A percentile compares a stretch with the other conserved stretches of the same genome.
Evolutionary conservation across 2,797 vertebrate genomes (phyloP).

Genomic region (Meda fulgida): DNA sequence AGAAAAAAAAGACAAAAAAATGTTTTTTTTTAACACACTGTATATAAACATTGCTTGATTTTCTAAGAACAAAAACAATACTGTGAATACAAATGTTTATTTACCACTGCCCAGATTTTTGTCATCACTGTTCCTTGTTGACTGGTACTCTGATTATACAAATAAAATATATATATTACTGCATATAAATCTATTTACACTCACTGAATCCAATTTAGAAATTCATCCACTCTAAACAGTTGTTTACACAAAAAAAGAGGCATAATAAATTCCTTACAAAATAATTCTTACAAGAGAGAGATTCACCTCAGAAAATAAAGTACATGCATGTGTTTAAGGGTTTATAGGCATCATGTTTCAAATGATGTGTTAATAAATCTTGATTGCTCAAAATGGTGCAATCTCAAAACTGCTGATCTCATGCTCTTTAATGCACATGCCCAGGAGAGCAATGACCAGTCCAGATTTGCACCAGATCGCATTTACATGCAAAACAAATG

Average conservation of each 20-base stretch:
- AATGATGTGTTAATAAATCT: not conserved
- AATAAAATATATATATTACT: not conserved
- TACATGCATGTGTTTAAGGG: not conserved
- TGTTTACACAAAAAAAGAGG: not conserved
- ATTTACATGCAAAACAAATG: not conserved
- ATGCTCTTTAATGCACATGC: too few species aligned
- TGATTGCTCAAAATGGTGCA: too few species aligned
- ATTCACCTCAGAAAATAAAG: too few species aligned
- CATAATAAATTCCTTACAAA: too few species aligned
- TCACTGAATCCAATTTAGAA: not conserved
- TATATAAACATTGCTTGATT: not conserved
- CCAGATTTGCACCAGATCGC: not conserved
- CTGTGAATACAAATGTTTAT: not conserved
- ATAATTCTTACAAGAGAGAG: too few species aligned
- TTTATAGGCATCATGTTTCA: not conserved
- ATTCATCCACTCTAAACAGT: not conserved
- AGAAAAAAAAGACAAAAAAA: not conserved
- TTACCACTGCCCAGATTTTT: not conserved
- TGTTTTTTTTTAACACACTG: not conserved
- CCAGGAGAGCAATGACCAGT: not conserved
- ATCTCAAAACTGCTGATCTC: too few species aligned
- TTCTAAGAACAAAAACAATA: not conserved
- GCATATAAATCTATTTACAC: not conserved
- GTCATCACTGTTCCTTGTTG: rapidly evolving
- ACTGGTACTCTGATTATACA: not conserved